A percentile compares a stretch with the other conserved stretches of the same genome.
These are phyloP conservation scores for Hylia prasina DNA, from an alignment of 2,113 vertebrate genomes.

Conservation along the genomic window DNA sequence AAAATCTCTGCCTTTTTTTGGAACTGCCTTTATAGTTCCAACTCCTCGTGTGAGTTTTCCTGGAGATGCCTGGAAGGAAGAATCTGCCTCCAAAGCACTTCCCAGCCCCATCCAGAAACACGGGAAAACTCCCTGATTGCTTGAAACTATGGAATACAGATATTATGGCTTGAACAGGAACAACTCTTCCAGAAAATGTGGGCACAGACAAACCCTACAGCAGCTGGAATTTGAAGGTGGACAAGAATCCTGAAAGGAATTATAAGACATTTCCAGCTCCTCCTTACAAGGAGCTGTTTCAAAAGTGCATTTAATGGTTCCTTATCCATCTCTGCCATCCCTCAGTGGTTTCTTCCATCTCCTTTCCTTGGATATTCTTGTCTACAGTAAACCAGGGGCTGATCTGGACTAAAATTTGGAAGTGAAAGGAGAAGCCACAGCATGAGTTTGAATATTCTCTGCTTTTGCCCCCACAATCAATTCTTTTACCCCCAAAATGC, in stretches of 20 bases:
- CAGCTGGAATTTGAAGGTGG: neutral
- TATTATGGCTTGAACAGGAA: neutral
- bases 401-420: neutral
- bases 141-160: neutral
- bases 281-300: neutral
- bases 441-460: neutral
- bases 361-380: neutral
- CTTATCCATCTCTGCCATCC: neutral
- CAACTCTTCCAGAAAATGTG: neutral
- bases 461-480: neutral
- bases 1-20: neutral
- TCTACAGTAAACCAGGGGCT: neutral
- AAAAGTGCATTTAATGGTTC: accelerated
- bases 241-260: neutral
- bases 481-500: neutral
- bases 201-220: neutral
- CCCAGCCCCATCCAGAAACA: neutral
- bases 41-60: accelerated
- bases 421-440: neutral
- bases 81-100: neutral
- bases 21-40: neutral
- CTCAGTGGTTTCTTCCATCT: neutral
- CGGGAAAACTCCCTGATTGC: neutral
- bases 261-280: neutral
- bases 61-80: neutral